phyloP scores from a whole-genome alignment of 2,797 vertebrate genomes.

The Cyprinella venusta region DNA sequence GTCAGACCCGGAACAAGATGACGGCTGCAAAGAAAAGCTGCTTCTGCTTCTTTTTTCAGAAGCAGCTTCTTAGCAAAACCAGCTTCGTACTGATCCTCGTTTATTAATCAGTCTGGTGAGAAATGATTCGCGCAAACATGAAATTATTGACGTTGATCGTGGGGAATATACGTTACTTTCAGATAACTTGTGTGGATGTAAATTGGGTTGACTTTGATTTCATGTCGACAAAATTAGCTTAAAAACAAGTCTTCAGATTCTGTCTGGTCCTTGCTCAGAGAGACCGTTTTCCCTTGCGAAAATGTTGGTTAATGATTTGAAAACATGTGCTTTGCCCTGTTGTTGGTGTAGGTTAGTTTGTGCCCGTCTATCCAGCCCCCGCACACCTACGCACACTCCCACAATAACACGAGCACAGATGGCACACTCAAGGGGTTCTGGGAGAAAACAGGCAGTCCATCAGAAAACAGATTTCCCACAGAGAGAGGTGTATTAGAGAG shows the following conservation, averaged over 20 bases:
- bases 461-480: conserved; percentile 54
- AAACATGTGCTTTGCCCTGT: conserved; percentile 27
- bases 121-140: too few species aligned
- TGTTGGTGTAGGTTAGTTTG: conserved; percentile 44
- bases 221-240: neutral
- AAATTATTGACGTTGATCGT: too few species aligned
- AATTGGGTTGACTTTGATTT: neutral
- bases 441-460: conserved; percentile 40
- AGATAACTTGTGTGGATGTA: neutral
- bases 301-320: neutral
- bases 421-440: conserved; percentile 48
- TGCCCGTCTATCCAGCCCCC: conserved; percentile 30
- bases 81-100: too few species aligned
- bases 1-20: too few species aligned
- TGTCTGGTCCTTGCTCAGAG: neutral
- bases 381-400: conserved; percentile 45
- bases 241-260: neutral
- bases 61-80: too few species aligned
- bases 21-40: too few species aligned
- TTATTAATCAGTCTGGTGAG: too few species aligned
- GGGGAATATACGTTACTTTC: neutral
- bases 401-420: conserved; percentile 51
- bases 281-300: conserved; percentile 8
- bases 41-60: too few species aligned
- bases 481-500: conserved; percentile 17